These are phyloP conservation scores for Atrina japonica DNA, from an alignment of 2,888 invertebrate genomes.

Conservation along the genomic window DNA sequence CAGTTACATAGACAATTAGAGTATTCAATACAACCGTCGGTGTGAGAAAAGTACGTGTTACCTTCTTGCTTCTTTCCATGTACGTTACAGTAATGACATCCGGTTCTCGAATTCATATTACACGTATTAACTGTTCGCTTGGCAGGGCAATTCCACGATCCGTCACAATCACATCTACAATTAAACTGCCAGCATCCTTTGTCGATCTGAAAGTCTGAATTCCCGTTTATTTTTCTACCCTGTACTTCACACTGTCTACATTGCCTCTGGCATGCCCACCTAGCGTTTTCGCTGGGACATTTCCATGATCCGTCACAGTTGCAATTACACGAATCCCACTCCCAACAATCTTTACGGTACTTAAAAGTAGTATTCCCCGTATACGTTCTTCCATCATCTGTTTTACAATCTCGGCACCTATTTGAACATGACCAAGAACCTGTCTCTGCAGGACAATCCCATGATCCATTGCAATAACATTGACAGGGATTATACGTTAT, in stretches of 20 bases:
- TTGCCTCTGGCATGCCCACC: slow-evolving; percentile 51
- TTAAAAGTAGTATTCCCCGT: slow-evolving; percentile 58
- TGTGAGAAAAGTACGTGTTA: slow-evolving; percentile 61
- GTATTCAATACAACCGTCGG: slow-evolving; percentile 65
- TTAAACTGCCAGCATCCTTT: slow-evolving; percentile 69
- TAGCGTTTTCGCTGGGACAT: slow-evolving; percentile 60
- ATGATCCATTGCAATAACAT: slow-evolving; percentile 56
- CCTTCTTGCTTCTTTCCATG: slow-evolving; percentile 55
- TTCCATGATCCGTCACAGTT: slow-evolving; percentile 68
- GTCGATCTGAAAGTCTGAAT: slow-evolving; percentile 58
- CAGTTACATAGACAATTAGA: slow-evolving; percentile 69
- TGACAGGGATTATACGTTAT: slow-evolving; percentile 48
- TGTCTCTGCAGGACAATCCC: slow-evolving; percentile 56
- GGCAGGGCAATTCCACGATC: slow-evolving; percentile 66
- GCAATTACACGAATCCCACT: slow-evolving; percentile 62
- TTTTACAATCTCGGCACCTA: slow-evolving; percentile 59
- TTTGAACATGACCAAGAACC: slow-evolving; percentile 53
- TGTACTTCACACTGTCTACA: slow-evolving; percentile 52
- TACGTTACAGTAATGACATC: slow-evolving; percentile 60
- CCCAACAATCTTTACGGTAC: slow-evolving; percentile 58
- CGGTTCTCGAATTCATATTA: slow-evolving; percentile 46
- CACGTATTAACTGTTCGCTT: slow-evolving; percentile 56
- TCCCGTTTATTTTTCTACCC: slow-evolving; percentile 51
- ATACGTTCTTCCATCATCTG: slow-evolving; percentile 56
- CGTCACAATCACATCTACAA: slow-evolving; percentile 68